Conservation (phyloP, 2,797 vertebrate genomes). For the Dendrocincla tyrannina region DNA sequence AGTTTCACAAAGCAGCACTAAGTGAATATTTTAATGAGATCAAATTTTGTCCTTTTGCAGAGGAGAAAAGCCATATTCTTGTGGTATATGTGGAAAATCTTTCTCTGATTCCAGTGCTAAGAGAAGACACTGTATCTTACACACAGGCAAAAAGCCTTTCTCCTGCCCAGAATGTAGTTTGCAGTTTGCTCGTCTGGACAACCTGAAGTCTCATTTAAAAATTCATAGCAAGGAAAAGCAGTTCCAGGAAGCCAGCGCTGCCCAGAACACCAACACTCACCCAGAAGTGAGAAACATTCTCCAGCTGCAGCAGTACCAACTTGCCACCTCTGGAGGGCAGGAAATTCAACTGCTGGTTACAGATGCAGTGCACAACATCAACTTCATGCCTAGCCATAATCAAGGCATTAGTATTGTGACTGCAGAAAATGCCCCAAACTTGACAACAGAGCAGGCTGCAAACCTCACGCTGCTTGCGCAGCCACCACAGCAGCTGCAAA, state of each 20-base stretch:
- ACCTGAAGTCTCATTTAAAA: conserved; percentile 91
- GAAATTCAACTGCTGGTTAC: conserved; percentile 93
- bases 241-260: background rate
- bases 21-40: background rate
- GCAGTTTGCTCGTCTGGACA: conserved; percentile 92
- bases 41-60: conserved; percentile 71
- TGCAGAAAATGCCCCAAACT: conserved; percentile 69
- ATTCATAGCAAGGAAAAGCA: conserved; percentile 90
- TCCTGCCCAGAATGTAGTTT: conserved; percentile 88
- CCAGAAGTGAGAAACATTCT: conserved; percentile 82
- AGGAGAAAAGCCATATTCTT: conserved; percentile 94
- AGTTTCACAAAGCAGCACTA: background rate
- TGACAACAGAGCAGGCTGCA: conserved; percentile 69
- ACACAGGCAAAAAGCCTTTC: conserved; percentile 93
- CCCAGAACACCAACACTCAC: background rate
- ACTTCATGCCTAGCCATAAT: conserved; percentile 83
- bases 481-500: conserved; percentile 82
- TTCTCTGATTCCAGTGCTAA: conserved; percentile 95
- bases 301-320: conserved; percentile 89
- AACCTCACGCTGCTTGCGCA: conserved; percentile 85
- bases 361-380: conserved; percentile 84
- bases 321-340: conserved; percentile 82
- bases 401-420: conserved; percentile 87
- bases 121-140: conserved; percentile 91
- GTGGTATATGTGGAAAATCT: conserved; percentile 88